Percentiles rank a stretch among this genome's conserved stretches.
phyloP scores from a whole-genome alignment of 2,113 vertebrate species.

The Equus quagga region DNA sequence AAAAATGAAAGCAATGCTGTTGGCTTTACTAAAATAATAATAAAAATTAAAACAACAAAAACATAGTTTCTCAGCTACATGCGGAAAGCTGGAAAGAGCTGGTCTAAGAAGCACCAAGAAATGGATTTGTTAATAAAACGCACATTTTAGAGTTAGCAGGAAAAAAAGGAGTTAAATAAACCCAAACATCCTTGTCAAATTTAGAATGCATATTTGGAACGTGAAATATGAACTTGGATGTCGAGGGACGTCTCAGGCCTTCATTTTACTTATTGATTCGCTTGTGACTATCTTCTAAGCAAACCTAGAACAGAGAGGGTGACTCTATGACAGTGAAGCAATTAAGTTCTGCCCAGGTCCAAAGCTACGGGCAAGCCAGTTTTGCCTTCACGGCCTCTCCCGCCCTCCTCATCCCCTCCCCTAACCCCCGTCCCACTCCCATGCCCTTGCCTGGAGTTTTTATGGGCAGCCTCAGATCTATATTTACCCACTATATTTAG shows the following conservation, averaged over 20 bases:
- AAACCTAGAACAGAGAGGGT: constrained; percentile 71
- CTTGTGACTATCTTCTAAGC: constrained; percentile 54
- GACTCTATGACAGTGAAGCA: background rate
- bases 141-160: constrained; percentile 28
- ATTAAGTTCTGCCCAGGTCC: background rate
- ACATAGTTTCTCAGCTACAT: background rate
- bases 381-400: background rate
- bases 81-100: constrained; percentile 2
- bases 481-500: constrained; percentile 74
- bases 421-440: no score
- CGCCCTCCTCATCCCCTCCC: no score
- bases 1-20: constrained; percentile 29
- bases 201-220: constrained; percentile 10
- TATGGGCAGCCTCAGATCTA: constrained; percentile 58
- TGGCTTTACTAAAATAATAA: constrained; percentile 35
- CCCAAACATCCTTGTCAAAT: constrained; percentile 27
- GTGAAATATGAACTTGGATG: constrained; percentile 9
- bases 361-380: background rate
- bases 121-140: constrained; percentile 16
- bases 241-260: constrained; percentile 31
- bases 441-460: constrained; percentile 7
- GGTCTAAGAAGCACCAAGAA: constrained; percentile 12
- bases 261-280: constrained; percentile 57
- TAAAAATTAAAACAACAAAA: background rate
- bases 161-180: constrained; percentile 19